Evolutionary conservation across 2,113 vertebrate species (phyloP).

Genomic region (Triplophysa rosa): DNA sequence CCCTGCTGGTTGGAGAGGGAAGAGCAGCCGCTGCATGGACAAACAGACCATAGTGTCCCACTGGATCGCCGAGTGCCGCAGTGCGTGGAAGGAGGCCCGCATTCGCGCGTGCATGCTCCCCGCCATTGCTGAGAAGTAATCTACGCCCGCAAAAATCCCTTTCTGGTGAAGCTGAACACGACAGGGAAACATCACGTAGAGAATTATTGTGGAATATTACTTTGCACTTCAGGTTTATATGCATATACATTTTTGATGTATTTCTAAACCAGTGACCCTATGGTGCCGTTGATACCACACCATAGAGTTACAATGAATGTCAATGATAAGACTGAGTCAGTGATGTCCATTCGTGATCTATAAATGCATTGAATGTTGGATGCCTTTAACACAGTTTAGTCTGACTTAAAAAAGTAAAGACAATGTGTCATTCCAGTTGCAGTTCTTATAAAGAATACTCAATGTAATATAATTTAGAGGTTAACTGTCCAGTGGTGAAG

Average conservation of each 20-base stretch:
- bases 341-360: conserved; percentile 50
- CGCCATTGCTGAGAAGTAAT: conserved; percentile 73
- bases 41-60: conserved; percentile 57
- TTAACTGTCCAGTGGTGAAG: background rate
- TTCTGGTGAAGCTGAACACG: background rate
- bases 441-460: conserved; percentile 23
- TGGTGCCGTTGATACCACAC: conserved; percentile 49
- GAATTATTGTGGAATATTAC: background rate
- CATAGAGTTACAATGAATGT: conserved; percentile 51
- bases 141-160: background rate
- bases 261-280: conserved; percentile 50
- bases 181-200: background rate
- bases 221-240: conserved; percentile 46
- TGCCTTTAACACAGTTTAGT: conserved; percentile 45
- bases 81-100: conserved; percentile 71
- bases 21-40: conserved; percentile 46
- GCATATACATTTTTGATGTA: conserved; percentile 44
- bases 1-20: conserved; percentile 51
- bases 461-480: conserved; percentile 12
- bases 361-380: conserved; percentile 50
- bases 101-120: conserved; percentile 74
- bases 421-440: background rate
- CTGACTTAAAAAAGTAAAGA: background rate
- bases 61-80: conserved; percentile 72
- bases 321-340: conserved; percentile 50